These are phyloP conservation scores for Helicoverpa assulta DNA, from an alignment of 2,888 invertebrate species.

Conservation along the genomic window DNA sequence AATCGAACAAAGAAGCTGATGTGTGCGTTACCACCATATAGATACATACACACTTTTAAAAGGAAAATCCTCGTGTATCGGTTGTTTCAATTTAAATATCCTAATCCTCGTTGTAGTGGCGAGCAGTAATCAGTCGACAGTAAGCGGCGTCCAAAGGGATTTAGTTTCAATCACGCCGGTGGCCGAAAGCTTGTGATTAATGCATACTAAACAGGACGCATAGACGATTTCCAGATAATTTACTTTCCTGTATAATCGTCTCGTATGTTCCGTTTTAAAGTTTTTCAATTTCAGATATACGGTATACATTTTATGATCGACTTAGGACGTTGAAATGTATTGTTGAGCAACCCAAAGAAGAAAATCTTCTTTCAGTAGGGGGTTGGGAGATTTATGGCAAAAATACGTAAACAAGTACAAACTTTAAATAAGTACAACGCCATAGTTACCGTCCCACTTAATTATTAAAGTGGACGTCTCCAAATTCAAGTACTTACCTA, in stretches of 20 bases:
- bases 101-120: constrained; percentile 78
- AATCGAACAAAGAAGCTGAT: constrained; percentile 47
- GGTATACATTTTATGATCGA: too few relatives aligned
- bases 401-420: too few relatives aligned
- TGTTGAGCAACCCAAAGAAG: constrained; percentile 38
- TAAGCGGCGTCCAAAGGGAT: constrained; percentile 81
- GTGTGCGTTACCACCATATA: constrained; percentile 32
- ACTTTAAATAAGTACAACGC: background rate
- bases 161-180: constrained; percentile 87
- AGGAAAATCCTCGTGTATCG: constrained; percentile 64
- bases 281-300: constrained; percentile 27
- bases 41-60: constrained; percentile 34
- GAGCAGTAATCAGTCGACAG: constrained; percentile 84
- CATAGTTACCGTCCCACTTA: constrained; percentile 11
- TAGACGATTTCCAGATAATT: constrained; percentile 71
- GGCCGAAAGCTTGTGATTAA: constrained; percentile 84
- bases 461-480: constrained; percentile 18
- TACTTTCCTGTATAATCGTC: constrained; percentile 66
- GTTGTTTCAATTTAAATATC: constrained; percentile 80
- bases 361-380: constrained; percentile 7
- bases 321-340: too few relatives aligned
- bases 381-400: background rate
- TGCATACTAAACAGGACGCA: constrained; percentile 88
- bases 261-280: constrained; percentile 50
- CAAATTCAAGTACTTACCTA: constrained; percentile 16